phyloP scores from a whole-genome alignment of 2,888 invertebrate species.

The Caenorhabditis wallacei region DNA sequence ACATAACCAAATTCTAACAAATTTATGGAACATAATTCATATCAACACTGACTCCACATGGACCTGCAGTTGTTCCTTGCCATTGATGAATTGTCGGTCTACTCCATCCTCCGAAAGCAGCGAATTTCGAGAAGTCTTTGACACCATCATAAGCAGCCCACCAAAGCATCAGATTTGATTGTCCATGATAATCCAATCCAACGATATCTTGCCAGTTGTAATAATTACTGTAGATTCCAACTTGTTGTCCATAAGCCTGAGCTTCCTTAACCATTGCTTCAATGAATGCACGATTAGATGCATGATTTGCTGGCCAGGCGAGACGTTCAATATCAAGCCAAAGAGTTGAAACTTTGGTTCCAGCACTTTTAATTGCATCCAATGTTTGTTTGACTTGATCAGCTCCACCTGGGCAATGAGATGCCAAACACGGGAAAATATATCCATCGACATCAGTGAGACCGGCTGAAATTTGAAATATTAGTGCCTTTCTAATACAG shows the following conservation, averaged over 20 bases:
- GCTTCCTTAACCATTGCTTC: slow-evolving; percentile 51
- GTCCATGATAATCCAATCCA: slow-evolving; percentile 69
- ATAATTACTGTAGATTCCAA: slow-evolving; percentile 74
- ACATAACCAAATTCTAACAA: neutral
- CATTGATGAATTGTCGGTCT: slow-evolving; percentile 71
- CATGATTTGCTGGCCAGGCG: slow-evolving; percentile 68
- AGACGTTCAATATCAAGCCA: slow-evolving; percentile 73
- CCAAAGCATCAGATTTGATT: slow-evolving; percentile 69
- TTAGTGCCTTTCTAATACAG: too few species aligned
- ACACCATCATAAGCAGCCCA: slow-evolving; percentile 75
- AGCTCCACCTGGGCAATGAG: slow-evolving; percentile 48
- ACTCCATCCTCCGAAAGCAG: slow-evolving; percentile 70
- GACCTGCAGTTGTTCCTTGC: slow-evolving; percentile 64
- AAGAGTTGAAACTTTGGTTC: slow-evolving; percentile 62
- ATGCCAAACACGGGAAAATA: slow-evolving; percentile 5
- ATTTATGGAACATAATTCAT: slow-evolving; percentile 65
- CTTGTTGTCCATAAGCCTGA: slow-evolving; percentile 50
- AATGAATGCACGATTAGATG: slow-evolving; percentile 70
- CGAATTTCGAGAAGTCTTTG: slow-evolving; percentile 50
- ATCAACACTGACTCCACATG: slow-evolving; percentile 73
- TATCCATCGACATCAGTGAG: slow-evolving; percentile 31
- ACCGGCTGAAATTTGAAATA: slow-evolving; percentile 5
- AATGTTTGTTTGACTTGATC: slow-evolving; percentile 57
- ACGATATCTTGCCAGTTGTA: slow-evolving; percentile 76
- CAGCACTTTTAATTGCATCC: slow-evolving; percentile 38